A percentile compares a stretch with the other conserved stretches of the same genome.
Evolutionary conservation across 2,888 invertebrate genomes (phyloP).

Genomic region (Anoncus sp.): DNA sequence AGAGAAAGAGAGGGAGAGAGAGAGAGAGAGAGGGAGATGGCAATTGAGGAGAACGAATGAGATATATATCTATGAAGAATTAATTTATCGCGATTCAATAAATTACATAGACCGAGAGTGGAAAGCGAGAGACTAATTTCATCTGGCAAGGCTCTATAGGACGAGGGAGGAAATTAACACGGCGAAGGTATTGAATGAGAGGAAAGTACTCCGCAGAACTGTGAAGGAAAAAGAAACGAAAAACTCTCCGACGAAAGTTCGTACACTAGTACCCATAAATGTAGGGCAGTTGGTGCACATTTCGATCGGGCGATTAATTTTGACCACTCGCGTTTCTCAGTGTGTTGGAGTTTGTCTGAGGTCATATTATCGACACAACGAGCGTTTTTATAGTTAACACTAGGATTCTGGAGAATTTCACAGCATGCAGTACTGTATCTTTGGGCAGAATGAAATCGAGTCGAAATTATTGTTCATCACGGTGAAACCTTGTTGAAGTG

Average conservation of each 20-base stretch:
- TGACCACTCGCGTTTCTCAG: no score
- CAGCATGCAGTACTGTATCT: no score
- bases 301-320: neutral
- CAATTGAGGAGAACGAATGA: constrained; percentile 17
- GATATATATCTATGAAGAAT: constrained; percentile 24
- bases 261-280: constrained; percentile 4
- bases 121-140: constrained; percentile 23
- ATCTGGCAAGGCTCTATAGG: constrained; percentile 19
- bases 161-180: constrained; percentile 6
- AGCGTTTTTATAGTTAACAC: no score
- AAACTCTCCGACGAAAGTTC: constrained; percentile 45
- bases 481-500: no score
- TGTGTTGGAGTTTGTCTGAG: no score
- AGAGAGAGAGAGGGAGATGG: neutral
- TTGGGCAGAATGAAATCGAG: no score
- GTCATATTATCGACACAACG: no score
- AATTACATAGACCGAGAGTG: constrained; percentile 33
- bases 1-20: neutral
- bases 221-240: constrained; percentile 12
- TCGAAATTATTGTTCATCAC: no score
- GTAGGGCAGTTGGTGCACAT: constrained; percentile 1
- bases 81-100: constrained; percentile 45
- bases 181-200: constrained; percentile 20
- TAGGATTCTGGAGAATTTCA: no score
- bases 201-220: constrained; percentile 22